phyloP scores from a whole-genome alignment of 2,888 invertebrate genomes.

The Drosophila falleni region DNA sequence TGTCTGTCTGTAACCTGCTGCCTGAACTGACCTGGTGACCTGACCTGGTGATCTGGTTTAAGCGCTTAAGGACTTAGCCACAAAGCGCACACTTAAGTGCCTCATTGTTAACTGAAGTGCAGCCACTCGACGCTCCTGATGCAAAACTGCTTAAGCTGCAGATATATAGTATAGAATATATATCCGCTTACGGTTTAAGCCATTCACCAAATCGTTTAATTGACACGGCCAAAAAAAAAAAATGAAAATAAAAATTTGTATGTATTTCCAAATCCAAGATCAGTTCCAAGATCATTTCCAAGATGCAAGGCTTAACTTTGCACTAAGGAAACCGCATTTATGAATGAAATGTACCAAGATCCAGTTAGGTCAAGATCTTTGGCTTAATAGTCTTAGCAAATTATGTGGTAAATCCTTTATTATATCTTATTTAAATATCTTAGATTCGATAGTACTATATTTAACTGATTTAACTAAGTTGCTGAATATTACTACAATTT shows the following conservation, averaged over 20 bases:
- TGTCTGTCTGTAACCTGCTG: slow-evolving; percentile 21
- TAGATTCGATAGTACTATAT: neutral
- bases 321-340: slow-evolving; percentile 8
- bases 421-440: slow-evolving; percentile 4
- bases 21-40: slow-evolving; percentile 33
- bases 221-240: slow-evolving; percentile 44
- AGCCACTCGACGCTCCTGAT: slow-evolving; percentile 55
- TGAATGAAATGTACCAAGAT: slow-evolving; percentile 46
- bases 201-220: slow-evolving; percentile 55
- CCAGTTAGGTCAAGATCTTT: neutral
- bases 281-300: slow-evolving; percentile 19
- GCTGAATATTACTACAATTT: no score
- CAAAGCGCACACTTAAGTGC: slow-evolving; percentile 71
- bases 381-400: slow-evolving; percentile 9
- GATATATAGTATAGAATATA: slow-evolving; percentile 14
- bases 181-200: slow-evolving; percentile 45
- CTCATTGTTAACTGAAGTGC: slow-evolving; percentile 68
- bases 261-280: slow-evolving; percentile 23
- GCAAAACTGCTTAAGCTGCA: slow-evolving; percentile 40
- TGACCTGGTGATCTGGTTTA: slow-evolving; percentile 49
- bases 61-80: slow-evolving; percentile 61
- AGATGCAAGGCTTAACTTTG: slow-evolving; percentile 18
- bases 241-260: neutral
- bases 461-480: neutral
- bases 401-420: slow-evolving; percentile 5